Percentiles rank a stretch among this genome's conserved stretches.
These are phyloP conservation scores for Dendrocincla tyrannina DNA, from an alignment of 2,797 vertebrate species.

Conservation along the genomic window DNA sequence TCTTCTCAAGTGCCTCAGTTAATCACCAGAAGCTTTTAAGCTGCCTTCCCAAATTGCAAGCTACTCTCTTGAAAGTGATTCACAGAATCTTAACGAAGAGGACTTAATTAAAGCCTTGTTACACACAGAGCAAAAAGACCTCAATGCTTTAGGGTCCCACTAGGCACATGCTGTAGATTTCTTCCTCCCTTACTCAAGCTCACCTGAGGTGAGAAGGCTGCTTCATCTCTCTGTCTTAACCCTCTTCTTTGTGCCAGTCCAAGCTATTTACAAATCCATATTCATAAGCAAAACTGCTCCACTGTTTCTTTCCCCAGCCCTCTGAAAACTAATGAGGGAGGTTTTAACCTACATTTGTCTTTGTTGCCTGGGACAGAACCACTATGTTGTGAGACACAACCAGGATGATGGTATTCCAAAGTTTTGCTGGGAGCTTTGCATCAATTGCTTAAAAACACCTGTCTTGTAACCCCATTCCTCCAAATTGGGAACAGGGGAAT, in stretches of 20 bases:
- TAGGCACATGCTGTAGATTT: background rate
- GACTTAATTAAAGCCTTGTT: background rate
- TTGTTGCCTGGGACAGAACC: background rate
- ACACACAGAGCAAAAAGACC: background rate
- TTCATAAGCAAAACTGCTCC: background rate
- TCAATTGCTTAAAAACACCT: background rate
- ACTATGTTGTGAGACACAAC: rapidly evolving
- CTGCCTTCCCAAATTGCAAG: background rate
- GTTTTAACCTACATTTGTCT: background rate
- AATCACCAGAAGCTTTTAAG: background rate
- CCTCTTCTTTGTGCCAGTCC: background rate
- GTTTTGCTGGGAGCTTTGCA: background rate
- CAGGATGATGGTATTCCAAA: background rate
- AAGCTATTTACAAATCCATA: background rate
- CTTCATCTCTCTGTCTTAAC: background rate
- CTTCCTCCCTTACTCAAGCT: background rate
- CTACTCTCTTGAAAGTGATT: background rate
- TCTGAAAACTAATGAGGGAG: background rate
- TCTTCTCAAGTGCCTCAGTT: background rate
- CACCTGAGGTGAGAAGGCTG: background rate
- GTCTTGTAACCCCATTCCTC: background rate
- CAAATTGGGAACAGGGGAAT: background rate
- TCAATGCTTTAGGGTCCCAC: background rate
- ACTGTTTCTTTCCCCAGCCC: background rate
- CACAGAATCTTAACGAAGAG: background rate